A percentile compares a stretch with the other conserved stretches of the same genome.
These are phyloP conservation scores for Rhyacophila evoluta DNA, from an alignment of 2,888 invertebrate genomes.

Conservation along the genomic window DNA sequence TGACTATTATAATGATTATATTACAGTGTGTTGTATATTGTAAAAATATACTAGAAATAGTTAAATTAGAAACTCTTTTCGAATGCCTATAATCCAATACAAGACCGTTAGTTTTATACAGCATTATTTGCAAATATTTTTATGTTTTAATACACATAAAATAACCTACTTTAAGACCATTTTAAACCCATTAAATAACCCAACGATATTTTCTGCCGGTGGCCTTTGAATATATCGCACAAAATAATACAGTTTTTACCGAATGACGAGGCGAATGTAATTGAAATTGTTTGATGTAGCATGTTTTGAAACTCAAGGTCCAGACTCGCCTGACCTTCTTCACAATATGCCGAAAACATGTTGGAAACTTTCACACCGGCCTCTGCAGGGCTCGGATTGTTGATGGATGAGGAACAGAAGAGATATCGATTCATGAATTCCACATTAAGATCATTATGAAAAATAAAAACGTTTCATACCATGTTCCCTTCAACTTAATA, in stretches of 20 bases:
- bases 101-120: too few relatives aligned
- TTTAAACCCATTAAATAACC: neutral
- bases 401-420: too few relatives aligned
- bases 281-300: constrained; percentile 15
- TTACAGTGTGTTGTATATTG: too few relatives aligned
- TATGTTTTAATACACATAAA: neutral
- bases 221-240: neutral
- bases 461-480: too few relatives aligned
- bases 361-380: neutral
- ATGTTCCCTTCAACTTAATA: too few relatives aligned
- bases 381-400: too few relatives aligned
- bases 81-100: too few relatives aligned
- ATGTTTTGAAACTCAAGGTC: constrained; percentile 12
- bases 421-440: too few relatives aligned
- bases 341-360: constrained; percentile 14
- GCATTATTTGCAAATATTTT: neutral
- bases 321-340: constrained; percentile 4
- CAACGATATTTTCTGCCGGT: neutral
- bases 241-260: neutral
- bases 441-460: too few relatives aligned
- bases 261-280: constrained; percentile 13
- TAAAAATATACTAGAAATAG: too few relatives aligned
- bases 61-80: too few relatives aligned
- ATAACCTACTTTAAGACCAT: neutral
- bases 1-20: too few relatives aligned